phyloP scores from a whole-genome alignment of 2,113 vertebrate genomes.

The Charadrius vociferus region DNA sequence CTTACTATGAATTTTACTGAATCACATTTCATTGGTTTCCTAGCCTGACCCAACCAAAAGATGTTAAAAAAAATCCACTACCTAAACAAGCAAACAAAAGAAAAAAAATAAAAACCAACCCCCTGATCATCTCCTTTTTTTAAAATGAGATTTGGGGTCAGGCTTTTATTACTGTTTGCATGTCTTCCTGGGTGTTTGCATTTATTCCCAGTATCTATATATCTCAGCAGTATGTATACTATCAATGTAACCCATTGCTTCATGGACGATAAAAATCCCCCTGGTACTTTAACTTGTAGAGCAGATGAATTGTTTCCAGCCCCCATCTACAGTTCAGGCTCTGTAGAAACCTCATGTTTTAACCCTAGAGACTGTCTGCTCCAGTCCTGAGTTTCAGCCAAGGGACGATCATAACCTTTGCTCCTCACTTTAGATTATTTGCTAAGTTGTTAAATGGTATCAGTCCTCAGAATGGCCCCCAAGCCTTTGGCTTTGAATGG shows the following conservation, averaged over 20 bases:
- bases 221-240: neutral
- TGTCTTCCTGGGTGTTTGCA: neutral
- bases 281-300: neutral
- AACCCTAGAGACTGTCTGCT: neutral
- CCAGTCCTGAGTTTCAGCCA: neutral
- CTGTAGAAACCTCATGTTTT: neutral
- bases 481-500: neutral
- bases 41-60: neutral
- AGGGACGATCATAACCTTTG: neutral
- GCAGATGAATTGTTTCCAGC: neutral
- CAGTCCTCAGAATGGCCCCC: neutral
- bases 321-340: neutral
- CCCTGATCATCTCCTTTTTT: neutral
- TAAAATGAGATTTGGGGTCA: neutral
- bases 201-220: neutral
- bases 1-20: neutral
- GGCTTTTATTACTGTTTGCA: neutral
- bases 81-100: neutral
- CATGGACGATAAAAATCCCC: neutral
- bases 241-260: neutral
- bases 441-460: neutral
- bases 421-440: neutral
- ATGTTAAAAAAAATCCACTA: neutral
- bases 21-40: neutral
- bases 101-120: too few species aligned